phyloP scores from a whole-genome alignment of 2,888 invertebrate genomes.

The Muschampia staudingeri region DNA sequence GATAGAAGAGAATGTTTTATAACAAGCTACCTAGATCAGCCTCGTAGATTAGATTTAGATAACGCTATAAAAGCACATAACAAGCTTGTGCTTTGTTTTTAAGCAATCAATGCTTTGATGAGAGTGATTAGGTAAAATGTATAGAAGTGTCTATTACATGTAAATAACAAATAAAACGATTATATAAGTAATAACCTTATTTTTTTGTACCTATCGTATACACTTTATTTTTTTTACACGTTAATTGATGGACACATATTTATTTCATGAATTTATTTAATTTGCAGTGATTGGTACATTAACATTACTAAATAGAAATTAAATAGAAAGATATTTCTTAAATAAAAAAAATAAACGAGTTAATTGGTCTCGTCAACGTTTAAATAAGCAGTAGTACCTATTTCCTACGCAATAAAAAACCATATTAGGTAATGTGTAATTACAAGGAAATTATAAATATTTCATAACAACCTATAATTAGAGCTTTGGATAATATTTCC shows the following conservation, averaged over 20 bases:
- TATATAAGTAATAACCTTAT: too few relatives aligned
- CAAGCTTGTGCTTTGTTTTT: not conserved
- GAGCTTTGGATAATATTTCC: not conserved
- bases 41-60: conserved; percentile 26
- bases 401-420: not conserved
- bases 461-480: conserved; percentile 6
- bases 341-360: not conserved
- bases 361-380: not conserved
- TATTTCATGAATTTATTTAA: too few relatives aligned
- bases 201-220: too few relatives aligned
- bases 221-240: too few relatives aligned
- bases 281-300: too few relatives aligned
- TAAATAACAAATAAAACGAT: too few relatives aligned
- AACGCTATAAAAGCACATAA: conserved; percentile 21
- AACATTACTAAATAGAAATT: too few relatives aligned
- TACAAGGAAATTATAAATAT: not conserved
- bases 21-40: conserved; percentile 37
- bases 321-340: too few relatives aligned
- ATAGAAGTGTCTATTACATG: too few relatives aligned
- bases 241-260: too few relatives aligned
- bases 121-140: not conserved
- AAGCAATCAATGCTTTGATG: not conserved
- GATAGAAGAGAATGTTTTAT: conserved; percentile 40
- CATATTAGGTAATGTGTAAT: not conserved
- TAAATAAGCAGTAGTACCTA: not conserved